phyloP scores from a whole-genome alignment of 2,888 invertebrate genomes.

The Anoncus sp. region DNA sequence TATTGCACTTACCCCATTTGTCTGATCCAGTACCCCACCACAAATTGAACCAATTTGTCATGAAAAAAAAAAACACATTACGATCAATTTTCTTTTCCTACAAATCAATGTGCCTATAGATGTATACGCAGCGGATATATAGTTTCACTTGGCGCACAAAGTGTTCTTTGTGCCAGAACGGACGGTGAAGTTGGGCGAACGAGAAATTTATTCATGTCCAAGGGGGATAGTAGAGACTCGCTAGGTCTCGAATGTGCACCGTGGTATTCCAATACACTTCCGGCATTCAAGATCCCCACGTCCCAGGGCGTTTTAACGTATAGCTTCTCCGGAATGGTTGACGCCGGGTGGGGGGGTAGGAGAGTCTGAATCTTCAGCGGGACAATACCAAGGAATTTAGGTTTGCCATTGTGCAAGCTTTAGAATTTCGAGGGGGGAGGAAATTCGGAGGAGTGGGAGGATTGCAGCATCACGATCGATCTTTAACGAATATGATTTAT shows the following conservation, averaged over 20 bases:
- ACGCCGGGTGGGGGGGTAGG: background rate
- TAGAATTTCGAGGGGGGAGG: background rate
- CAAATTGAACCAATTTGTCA: background rate
- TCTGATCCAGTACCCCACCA: no score
- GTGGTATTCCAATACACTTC: slow-evolving; percentile 61
- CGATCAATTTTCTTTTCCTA: background rate
- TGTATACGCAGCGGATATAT: background rate
- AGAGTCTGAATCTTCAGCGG: slow-evolving; percentile 46
- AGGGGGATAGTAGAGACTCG: background rate
- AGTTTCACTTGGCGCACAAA: slow-evolving; percentile 15
- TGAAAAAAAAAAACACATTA: background rate
- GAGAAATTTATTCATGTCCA: slow-evolving; percentile 57
- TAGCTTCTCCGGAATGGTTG: slow-evolving; percentile 38
- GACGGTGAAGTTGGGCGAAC: slow-evolving; percentile 30
- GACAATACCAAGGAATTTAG: slow-evolving; percentile 60
- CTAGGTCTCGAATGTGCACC: slow-evolving; percentile 3
- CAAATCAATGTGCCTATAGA: background rate
- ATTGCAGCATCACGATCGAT: slow-evolving; percentile 48
- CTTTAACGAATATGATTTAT: slow-evolving; percentile 73
- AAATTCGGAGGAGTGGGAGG: background rate
- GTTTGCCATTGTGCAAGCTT: slow-evolving; percentile 46
- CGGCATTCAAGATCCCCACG: slow-evolving; percentile 39
- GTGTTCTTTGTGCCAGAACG: slow-evolving; percentile 41
- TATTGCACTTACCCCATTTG: no score
- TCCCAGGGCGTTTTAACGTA: slow-evolving; percentile 42